phyloP scores from a whole-genome alignment of 2,888 invertebrate genomes.

The Apeira syringaria region DNA sequence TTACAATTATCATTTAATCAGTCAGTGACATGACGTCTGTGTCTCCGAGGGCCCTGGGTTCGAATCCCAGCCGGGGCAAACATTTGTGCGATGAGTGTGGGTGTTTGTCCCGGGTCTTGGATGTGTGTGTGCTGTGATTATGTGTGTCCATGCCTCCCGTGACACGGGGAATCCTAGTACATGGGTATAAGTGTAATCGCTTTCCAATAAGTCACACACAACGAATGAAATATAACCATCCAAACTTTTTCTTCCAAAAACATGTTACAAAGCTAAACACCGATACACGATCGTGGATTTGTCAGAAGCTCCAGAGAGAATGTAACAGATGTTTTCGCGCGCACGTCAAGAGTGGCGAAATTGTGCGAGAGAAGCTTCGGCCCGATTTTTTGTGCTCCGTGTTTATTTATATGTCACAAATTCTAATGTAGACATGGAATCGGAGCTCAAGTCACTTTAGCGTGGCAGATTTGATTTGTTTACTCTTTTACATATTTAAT shows the following conservation, averaged over 20 bases:
- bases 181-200: too few relatives aligned
- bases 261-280: slow-evolving; percentile 32
- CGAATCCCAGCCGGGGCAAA: too few relatives aligned
- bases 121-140: too few relatives aligned
- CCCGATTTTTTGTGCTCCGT: slow-evolving; percentile 64
- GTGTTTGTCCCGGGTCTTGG: too few relatives aligned
- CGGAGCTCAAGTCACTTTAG: slow-evolving; percentile 16
- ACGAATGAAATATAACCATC: slow-evolving; percentile 11
- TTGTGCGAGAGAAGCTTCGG: slow-evolving; percentile 65
- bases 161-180: too few relatives aligned
- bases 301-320: slow-evolving; percentile 58
- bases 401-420: slow-evolving; percentile 82
- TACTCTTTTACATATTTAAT: too few relatives aligned
- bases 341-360: slow-evolving; percentile 54
- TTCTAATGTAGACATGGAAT: slow-evolving; percentile 66
- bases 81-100: too few relatives aligned
- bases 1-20: too few relatives aligned
- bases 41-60: too few relatives aligned
- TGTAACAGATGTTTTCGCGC: slow-evolving; percentile 80
- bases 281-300: slow-evolving; percentile 58
- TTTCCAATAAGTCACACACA: slow-evolving; percentile 6
- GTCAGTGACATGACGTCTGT: too few relatives aligned
- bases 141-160: too few relatives aligned
- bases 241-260: slow-evolving; percentile 13
- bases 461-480: slow-evolving; percentile 15